Base-by-base conservation (phyloP, 2,113 vertebrate species). In the Trichechus manatus region DNA sequence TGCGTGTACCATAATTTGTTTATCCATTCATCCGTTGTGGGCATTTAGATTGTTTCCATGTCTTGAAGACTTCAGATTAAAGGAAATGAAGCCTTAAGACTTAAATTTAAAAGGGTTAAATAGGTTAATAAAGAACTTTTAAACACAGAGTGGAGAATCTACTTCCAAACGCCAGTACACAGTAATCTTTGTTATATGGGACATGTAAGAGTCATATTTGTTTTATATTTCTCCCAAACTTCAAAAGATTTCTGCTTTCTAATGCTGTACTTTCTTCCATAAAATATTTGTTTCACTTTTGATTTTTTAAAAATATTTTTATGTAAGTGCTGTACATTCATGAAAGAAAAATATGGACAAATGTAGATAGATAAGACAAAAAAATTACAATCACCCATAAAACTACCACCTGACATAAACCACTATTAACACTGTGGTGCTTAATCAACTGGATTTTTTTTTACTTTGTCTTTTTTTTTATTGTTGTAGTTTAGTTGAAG, bases 91-190 rank as follows among this genome's bases (percentile, higher is more conserved):
- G 44, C 29, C 14, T 68, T 93, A 75, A 77, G 59, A 36, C 15
- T 92, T 94, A 94, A 77, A 20, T 78, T 86, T 56, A n/a, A 86
- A 82, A 92, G 22, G 83, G 39, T 92, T 93, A 33, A n/a, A 42
- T 11, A 92, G 5, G 50, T 72, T 89, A 86, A 90, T 87, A 90
- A 68, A 93, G 23, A 72, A 31, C 27, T 8, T 79, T 13, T 79
- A 84, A 93, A 91, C 47, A 63, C 4, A 77, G 22, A 93, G 13
- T 63, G 9, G 33, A 72, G 23, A 81, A 89, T 0, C 19, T 80
- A 66, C n/a, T 89, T 95, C 13, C 42, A 78, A 78, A 92, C 13
- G 33, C 15, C 72, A 90, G 17, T 79, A 74, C 22, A 93, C 15
- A 93, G 14, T 56, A 91, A 85, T 80, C 29, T 87, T 59, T 70